Percentiles rank a stretch among this genome's conserved stretches.
Evolutionary conservation across 2,888 invertebrate genomes (phyloP).

Genomic region (Leptodirus hochenwartii): DNA sequence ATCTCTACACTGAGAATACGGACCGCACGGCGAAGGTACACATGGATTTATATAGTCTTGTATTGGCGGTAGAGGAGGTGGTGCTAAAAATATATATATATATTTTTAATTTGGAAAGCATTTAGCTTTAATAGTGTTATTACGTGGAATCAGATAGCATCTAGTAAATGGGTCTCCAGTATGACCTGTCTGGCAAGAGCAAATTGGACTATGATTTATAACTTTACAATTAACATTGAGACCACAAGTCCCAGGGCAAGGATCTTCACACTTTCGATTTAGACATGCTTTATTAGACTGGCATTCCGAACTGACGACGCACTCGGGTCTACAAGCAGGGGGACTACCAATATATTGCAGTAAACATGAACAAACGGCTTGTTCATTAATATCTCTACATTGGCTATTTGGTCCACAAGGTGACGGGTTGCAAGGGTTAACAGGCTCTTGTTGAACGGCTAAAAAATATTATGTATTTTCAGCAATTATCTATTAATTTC

Average conservation of each 20-base stretch:
- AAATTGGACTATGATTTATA: conserved; percentile 52
- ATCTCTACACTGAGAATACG: conserved; percentile 58
- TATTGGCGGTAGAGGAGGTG: conserved; percentile 17
- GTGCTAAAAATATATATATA: conserved; percentile 7
- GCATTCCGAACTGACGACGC: conserved; percentile 55
- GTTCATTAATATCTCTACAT: conserved; percentile 50
- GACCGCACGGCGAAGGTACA: conserved; percentile 61
- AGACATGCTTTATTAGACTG: conserved; percentile 44
- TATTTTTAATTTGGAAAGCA: no score
- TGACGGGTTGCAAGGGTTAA: conserved; percentile 43
- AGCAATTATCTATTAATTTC: conserved; percentile 6
- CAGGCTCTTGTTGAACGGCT: conserved; percentile 15
- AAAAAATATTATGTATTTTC: conserved; percentile 6
- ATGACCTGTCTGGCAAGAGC: conserved; percentile 39
- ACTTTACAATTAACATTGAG: conserved; percentile 53
- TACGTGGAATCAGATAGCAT: conserved; percentile 31
- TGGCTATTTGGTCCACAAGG: conserved; percentile 64
- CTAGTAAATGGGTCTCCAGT: conserved; percentile 49
- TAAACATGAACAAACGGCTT: conserved; percentile 54
- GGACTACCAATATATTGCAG: conserved; percentile 44
- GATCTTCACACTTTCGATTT: conserved; percentile 49
- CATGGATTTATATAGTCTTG: conserved; percentile 35
- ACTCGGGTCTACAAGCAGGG: conserved; percentile 55
- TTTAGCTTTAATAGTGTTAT: conserved; percentile 11
- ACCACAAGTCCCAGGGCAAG: conserved; percentile 56